Evolutionary conservation across 2,797 vertebrate species (phyloP).

Genomic region (Emys orbicularis): DNA sequence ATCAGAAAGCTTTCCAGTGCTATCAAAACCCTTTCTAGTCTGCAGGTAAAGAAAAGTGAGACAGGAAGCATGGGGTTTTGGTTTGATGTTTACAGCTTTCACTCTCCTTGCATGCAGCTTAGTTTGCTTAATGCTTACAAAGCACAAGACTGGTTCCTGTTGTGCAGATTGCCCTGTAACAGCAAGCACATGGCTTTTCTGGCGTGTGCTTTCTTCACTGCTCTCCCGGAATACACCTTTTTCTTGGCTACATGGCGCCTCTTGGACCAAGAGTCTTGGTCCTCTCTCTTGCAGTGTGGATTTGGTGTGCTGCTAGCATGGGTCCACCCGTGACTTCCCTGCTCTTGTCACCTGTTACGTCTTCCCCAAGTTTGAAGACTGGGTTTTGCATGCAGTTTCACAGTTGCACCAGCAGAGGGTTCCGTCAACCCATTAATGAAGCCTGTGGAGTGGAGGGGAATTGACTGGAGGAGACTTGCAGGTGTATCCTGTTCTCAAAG

Average conservation of each 20-base stretch:
- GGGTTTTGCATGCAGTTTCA: neutral
- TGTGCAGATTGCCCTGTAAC: neutral
- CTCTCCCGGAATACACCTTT: neutral
- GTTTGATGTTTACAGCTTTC: neutral
- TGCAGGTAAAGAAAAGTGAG: neutral
- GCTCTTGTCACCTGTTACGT: slow-evolving; percentile 66
- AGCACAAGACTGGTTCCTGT: neutral
- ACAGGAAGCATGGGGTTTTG: no score
- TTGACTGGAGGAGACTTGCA: slow-evolving; percentile 66
- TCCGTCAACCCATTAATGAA: slow-evolving; percentile 70
- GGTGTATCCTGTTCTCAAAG: slow-evolving; percentile 81
- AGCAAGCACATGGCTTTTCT: neutral
- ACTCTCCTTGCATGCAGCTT: neutral
- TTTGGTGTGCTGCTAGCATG: neutral
- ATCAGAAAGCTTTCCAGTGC: neutral
- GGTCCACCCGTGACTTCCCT: neutral
- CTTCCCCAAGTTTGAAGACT: neutral
- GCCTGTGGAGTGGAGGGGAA: neutral
- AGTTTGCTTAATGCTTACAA: neutral
- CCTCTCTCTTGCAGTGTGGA: neutral
- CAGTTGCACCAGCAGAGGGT: slow-evolving; percentile 77
- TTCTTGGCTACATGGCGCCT: neutral
- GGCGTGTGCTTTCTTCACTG: neutral
- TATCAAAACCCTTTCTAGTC: neutral
- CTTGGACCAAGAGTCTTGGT: no score